Evolutionary conservation across 2,797 vertebrate genomes (phyloP).

Genomic region (Steatocranus sp.): DNA sequence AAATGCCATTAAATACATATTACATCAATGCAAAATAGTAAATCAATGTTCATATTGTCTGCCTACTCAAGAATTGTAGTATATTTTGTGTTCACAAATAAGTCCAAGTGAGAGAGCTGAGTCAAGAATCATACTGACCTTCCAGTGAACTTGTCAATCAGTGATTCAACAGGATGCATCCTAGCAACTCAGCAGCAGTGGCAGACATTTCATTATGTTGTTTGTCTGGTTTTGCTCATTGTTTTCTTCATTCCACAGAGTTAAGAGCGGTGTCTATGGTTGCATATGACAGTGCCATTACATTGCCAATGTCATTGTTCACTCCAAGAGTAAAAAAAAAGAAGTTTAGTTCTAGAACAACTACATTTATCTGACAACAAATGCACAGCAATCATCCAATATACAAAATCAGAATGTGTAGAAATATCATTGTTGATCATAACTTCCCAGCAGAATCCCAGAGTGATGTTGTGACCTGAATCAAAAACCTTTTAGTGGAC

Average conservation of each 20-base stretch:
- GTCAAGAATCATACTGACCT: slow-evolving; percentile 26
- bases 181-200: slow-evolving; percentile 23
- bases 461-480: neutral
- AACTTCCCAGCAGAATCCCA: neutral
- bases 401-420: neutral
- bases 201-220: slow-evolving; percentile 45
- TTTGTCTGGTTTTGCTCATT: slow-evolving; percentile 52
- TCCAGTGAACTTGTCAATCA: slow-evolving; percentile 35
- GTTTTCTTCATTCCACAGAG: slow-evolving; percentile 61
- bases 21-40: neutral
- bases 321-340: neutral
- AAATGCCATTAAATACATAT: neutral
- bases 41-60: neutral
- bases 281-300: slow-evolving; percentile 17
- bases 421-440: neutral
- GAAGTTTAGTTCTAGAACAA: neutral
- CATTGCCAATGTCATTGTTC: neutral
- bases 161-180: slow-evolving; percentile 39
- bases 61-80: neutral
- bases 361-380: neutral
- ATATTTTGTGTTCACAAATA: neutral
- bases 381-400: neutral
- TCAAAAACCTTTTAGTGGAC: neutral
- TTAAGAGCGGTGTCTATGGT: slow-evolving; percentile 43
- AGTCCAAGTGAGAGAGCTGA: neutral